Conservation (phyloP, 23 tunicate species). For the Trididemnum miniatum region DNA sequence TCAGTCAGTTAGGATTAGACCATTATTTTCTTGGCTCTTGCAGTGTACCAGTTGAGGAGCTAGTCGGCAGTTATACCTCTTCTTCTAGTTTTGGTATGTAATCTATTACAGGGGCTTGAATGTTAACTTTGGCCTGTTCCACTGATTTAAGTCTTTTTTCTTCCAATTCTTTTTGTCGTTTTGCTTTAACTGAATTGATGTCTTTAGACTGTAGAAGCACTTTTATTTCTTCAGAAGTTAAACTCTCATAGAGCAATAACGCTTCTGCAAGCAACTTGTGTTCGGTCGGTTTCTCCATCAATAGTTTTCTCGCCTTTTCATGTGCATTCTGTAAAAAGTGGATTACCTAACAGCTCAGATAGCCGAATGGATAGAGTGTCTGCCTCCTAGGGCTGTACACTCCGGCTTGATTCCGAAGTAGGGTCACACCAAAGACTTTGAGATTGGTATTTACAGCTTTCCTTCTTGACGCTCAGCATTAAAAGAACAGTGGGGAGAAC, state of each 20-base stretch:
- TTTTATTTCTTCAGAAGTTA: slow-evolving; percentile 49
- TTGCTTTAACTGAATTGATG: neutral
- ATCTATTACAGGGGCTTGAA: slow-evolving; percentile 31
- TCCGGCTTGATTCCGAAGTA: too few relatives aligned
- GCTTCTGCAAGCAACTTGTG: slow-evolving; percentile 74
- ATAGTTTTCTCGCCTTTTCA: slow-evolving; percentile 54
- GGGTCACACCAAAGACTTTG: too few relatives aligned
- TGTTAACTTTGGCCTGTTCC: neutral
- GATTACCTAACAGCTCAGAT: too few relatives aligned
- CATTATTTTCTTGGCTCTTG: too few relatives aligned
- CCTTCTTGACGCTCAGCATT: too few relatives aligned
- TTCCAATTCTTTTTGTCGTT: slow-evolving; percentile 12
- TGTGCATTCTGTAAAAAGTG: slow-evolving; percentile 55
- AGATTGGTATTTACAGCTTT: too few relatives aligned
- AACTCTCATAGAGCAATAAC: slow-evolving; percentile 63
- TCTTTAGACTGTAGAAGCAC: slow-evolving; percentile 10
- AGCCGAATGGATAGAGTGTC: too few relatives aligned
- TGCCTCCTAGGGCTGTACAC: too few relatives aligned
- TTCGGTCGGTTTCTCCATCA: slow-evolving; percentile 37
- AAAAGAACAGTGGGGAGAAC: too few relatives aligned
- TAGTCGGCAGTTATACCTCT: neutral
- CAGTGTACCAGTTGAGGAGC: too few relatives aligned
- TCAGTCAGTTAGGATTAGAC: too few relatives aligned
- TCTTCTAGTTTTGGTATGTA: slow-evolving; percentile 22
- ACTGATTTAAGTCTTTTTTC: slow-evolving; percentile 4